Percentiles rank a stretch among this genome's conserved stretches.
Conservation (phyloP, 1,140 invertebrate species). For the Drosophila kurseongensis region DNA sequence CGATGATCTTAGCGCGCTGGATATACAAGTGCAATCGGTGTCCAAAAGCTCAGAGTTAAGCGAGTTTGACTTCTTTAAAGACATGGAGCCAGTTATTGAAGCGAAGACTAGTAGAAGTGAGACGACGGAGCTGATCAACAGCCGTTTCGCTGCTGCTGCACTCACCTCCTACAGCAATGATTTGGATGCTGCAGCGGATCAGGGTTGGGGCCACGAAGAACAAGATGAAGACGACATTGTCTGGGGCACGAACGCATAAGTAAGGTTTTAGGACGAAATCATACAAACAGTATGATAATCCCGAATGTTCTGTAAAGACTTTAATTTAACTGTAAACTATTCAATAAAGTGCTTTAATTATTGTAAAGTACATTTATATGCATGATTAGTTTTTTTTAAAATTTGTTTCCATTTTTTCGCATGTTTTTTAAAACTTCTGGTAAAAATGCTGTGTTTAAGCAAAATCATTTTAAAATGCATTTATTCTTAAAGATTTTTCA, state of each 20-base stretch:
- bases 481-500: no score
- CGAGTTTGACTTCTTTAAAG: conserved; percentile 91
- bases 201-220: conserved; percentile 72
- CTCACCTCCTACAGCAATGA: conserved; percentile 8
- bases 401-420: no score
- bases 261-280: not conserved
- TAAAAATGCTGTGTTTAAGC: not conserved
- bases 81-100: conserved; percentile 93
- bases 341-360: conserved; percentile 29
- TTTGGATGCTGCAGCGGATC: conserved; percentile 32
- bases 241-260: conserved; percentile 37
- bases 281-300: conserved; percentile 6
- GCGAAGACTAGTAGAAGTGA: conserved; percentile 84
- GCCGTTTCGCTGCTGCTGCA: conserved; percentile 64
- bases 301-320: not conserved
- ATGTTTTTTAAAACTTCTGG: no score
- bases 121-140: conserved; percentile 28
- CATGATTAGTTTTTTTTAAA: not conserved
- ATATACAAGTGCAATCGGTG: conserved; percentile 88
- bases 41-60: conserved; percentile 84
- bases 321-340: conserved; percentile 5
- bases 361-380: not conserved
- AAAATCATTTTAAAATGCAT: not conserved
- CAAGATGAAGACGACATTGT: conserved; percentile 58
- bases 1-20: conserved; percentile 89